Evolutionary conservation across 1,140 invertebrate species (phyloP).

Genomic region (Zaprionus lachaisei): DNA sequence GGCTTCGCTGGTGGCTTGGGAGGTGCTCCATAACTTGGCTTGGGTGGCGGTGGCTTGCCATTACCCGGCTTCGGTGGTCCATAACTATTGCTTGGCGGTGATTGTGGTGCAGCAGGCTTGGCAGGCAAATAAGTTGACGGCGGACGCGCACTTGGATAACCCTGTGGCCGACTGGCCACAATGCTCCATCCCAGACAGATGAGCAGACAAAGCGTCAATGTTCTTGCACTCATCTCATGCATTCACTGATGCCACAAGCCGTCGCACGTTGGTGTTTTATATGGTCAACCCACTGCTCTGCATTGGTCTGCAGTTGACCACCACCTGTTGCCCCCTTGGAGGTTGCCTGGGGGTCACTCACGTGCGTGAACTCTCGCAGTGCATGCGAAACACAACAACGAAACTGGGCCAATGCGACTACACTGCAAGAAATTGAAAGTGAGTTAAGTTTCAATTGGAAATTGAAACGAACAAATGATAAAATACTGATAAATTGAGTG

Average conservation of each 20-base stretch:
- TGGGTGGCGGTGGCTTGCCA: conserved; percentile 36
- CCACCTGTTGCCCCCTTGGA: conserved; percentile 39
- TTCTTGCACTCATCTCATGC: conserved; percentile 48
- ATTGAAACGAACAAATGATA: conserved; percentile 51
- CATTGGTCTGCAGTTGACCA: conserved; percentile 40
- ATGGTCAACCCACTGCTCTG: conserved; percentile 11
- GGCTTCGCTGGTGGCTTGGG: conserved; percentile 28
- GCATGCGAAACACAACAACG: conserved; percentile 39
- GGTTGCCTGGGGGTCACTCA: conserved; percentile 37
- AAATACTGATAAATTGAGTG: conserved; percentile 70
- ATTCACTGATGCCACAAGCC: conserved; percentile 41
- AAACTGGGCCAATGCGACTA: conserved; percentile 65
- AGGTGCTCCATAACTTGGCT: conserved; percentile 31
- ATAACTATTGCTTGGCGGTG: conserved; percentile 36
- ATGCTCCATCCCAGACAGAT: conserved; percentile 20
- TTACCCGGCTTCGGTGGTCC: conserved; percentile 39
- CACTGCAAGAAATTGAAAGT: conserved; percentile 41
- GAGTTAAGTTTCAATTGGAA: neutral
- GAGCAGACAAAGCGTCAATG: conserved; percentile 23
- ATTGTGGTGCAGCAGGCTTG: conserved; percentile 30
- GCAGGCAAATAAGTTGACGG: conserved; percentile 61
- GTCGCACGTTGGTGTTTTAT: conserved; percentile 20
- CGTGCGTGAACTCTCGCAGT: conserved; percentile 45
- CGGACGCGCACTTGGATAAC: conserved; percentile 64
- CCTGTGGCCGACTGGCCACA: conserved; percentile 42